These are phyloP conservation scores for Equus quagga DNA, from an alignment of 2,113 vertebrate genomes.

Conservation along the genomic window DNA sequence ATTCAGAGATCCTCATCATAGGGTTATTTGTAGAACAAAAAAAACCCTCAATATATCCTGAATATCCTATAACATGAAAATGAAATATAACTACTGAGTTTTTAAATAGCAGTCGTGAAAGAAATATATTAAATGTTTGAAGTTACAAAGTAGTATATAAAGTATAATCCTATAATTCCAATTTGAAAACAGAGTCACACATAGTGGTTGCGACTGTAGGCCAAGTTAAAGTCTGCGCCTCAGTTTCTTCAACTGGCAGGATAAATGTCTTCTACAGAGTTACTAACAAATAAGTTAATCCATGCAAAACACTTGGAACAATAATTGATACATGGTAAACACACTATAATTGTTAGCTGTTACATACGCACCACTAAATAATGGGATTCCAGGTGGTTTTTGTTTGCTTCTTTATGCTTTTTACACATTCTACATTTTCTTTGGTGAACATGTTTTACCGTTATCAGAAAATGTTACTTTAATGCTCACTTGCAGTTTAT, in stretches of 20 bases:
- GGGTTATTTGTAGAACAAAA: not conserved
- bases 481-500: not conserved
- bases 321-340: not conserved
- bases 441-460: slow-evolving; percentile 27
- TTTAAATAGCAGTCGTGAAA: not conserved
- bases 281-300: not conserved
- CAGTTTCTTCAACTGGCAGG: not conserved
- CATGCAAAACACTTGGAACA: not conserved
- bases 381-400: not conserved
- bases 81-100: not conserved
- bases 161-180: not conserved
- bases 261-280: not conserved
- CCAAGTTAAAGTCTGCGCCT: slow-evolving; percentile 20
- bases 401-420: slow-evolving; percentile 2
- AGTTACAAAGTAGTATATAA: not conserved
- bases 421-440: slow-evolving; percentile 8
- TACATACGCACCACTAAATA: not conserved
- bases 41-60: not conserved
- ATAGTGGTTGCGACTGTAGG: not conserved
- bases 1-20: slow-evolving; percentile 26
- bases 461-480: slow-evolving; percentile 41
- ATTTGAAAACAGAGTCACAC: not conserved
- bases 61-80: slow-evolving; percentile 23
- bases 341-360: not conserved
- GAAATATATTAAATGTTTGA: not conserved